A percentile compares a stretch with the other conserved stretches of the same genome.
These are phyloP conservation scores for Halichondria panicea DNA, from an alignment of 37 sponge, comb jelly and placozoan species.

Conservation along the genomic window DNA sequence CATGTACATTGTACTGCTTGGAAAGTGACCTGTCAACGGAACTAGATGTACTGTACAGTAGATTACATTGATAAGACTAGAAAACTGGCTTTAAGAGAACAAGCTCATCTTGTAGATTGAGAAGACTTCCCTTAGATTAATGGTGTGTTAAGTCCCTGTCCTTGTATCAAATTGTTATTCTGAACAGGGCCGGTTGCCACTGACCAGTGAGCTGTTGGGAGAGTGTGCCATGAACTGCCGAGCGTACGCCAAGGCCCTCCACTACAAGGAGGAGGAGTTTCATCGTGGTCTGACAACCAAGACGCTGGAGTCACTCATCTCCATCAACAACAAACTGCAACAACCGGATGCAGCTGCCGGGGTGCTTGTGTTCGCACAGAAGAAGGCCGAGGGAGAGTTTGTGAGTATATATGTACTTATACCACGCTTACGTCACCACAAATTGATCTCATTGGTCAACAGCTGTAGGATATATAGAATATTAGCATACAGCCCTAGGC, in stretches of 20 bases:
- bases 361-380: conserved; percentile 87
- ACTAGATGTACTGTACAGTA: no score
- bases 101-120: no score
- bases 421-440: no score
- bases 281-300: conserved; percentile 77
- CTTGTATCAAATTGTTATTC: not conserved
- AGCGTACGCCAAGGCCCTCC: conserved; percentile 97
- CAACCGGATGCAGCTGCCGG: conserved; percentile 95
- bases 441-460: no score
- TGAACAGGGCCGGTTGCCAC: conserved; percentile 72
- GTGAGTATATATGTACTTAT: conserved; percentile 66
- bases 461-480: no score
- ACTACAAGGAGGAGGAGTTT: conserved; percentile 98
- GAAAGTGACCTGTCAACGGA: no score
- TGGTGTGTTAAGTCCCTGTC: no score
- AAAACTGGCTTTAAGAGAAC: no score
- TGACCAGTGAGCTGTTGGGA: conserved; percentile 73
- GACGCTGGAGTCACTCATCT: conserved; percentile 80
- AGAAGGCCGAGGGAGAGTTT: conserved; percentile 68
- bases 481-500: no score
- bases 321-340: conserved; percentile 97
- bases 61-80: no score
- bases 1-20: not conserved
- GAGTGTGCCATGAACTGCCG: conserved; percentile 93
- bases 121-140: no score